Evolutionary conservation across 2,113 vertebrate genomes (phyloP), one percentile per base, ranked within the genome.

Genomic region (Nothobranchius furzeri): DNA sequence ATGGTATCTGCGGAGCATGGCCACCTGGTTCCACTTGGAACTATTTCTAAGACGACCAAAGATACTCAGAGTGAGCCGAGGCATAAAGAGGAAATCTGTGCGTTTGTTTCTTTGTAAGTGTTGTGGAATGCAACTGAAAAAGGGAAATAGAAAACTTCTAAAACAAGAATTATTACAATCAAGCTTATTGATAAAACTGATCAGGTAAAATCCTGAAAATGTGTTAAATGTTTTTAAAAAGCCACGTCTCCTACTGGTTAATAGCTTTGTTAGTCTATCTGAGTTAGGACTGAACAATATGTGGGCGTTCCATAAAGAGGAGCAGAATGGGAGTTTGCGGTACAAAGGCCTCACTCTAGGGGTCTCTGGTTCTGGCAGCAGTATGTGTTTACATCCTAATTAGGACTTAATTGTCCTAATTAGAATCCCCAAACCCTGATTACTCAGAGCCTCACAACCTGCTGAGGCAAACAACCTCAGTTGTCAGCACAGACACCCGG

Each of bases 351-450:
- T 88, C 83, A 85, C 87, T 80, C 76, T 76, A 40, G 81, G 88
- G 87, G 80, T 80, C 78, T 73, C 60, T 48, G 74, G 66, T 84
- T 86, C 84, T 88, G 87, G 90, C 86, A 89, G 77, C 76, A 80
- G 72, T 85, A 86, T 85, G 76, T 91, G 88, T 90, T 92, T 91
- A 91, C 83, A 83, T 87, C 89, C 83, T 87, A 92, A 92, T 91
- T 92, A 92, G 77, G 85, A 80, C 71, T 83, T 90, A 91, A 92
- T 89, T 91, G 88, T 86, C 61, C 83, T 88, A 87, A 88, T 91
- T 91, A 91, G 66, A 83, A 75, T 87, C 82, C 89, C 86, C 76
- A 79, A 88, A 83, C 79, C 76, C 82, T 79, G 72, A 87, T 87
- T 85, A 82, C 77, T 86, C 81, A 74, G 63, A 67, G 81, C 73